Evolutionary conservation across 53 echinoderm and acorn worm genomes (phyloP).

Genomic region (Luidia sarsii): DNA sequence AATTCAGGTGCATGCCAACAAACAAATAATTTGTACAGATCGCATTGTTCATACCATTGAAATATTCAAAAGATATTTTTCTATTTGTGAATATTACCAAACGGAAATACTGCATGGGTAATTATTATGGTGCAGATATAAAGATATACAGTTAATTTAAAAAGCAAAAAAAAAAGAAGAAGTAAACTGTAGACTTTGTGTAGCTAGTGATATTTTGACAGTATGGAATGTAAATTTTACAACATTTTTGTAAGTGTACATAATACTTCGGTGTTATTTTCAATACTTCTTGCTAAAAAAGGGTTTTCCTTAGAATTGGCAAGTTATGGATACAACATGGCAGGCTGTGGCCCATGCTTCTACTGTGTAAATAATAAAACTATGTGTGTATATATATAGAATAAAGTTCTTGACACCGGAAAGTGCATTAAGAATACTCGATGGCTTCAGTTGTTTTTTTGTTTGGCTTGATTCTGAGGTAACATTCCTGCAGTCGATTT

Average conservation of each 20-base stretch:
- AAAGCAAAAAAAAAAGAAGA: not conserved
- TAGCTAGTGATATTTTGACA: conserved; percentile 20
- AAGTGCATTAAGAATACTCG: conserved; percentile 34
- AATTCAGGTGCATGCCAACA: conserved; percentile 11
- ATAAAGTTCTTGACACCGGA: conserved; percentile 17
- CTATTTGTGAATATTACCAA: conserved; percentile 43
- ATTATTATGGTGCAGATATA: conserved; percentile 6
- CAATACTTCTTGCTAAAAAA: not conserved
- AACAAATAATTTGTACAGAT: conserved; percentile 23
- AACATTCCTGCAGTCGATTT: too few species aligned
- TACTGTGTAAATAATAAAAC: too few species aligned
- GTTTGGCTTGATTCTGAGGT: too few species aligned
- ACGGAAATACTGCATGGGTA: conserved; percentile 1
- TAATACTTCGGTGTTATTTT: conserved; percentile 36
- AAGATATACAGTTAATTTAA: not conserved
- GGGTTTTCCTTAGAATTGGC: too few species aligned
- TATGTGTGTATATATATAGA: too few species aligned
- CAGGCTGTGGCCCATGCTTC: not conserved
- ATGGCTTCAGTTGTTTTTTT: too few species aligned
- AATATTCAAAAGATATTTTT: conserved; percentile 53
- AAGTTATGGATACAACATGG: too few species aligned
- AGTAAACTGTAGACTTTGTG: conserved; percentile 6
- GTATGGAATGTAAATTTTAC: conserved; percentile 21
- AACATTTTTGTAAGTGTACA: conserved; percentile 36
- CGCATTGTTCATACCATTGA: conserved; percentile 41